Percentiles rank a stretch among this genome's conserved stretches.
Conservation (phyloP, 64 coral and sea anemone species). For the Hydrozoanthus tunicans region DNA sequence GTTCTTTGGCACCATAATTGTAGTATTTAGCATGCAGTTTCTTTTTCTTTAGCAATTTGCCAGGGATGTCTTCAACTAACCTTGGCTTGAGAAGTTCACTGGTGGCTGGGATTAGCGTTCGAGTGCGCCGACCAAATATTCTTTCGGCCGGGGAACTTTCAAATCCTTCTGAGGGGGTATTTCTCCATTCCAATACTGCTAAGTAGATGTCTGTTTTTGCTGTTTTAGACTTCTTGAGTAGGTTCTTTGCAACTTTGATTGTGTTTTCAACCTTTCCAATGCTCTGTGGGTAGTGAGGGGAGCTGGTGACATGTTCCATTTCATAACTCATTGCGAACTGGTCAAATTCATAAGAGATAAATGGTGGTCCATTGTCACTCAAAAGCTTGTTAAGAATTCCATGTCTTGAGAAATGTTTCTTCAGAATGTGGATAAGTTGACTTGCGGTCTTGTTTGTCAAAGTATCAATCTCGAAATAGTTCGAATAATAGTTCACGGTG, state of each 20-base stretch:
- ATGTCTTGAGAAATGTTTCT: too few species aligned
- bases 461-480: too few species aligned
- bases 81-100: constrained; percentile 1
- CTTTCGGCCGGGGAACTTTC: constrained; percentile 19
- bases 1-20: too few species aligned
- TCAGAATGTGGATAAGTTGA: too few species aligned
- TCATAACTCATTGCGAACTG: too few species aligned
- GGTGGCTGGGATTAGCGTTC: not conserved
- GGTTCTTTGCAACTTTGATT: not conserved
- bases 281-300: constrained; percentile 19
- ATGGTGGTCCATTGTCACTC: too few species aligned
- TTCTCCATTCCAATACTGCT: not conserved
- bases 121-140: too few species aligned
- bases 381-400: too few species aligned
- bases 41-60: not conserved
- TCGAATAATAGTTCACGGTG: too few species aligned
- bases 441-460: too few species aligned
- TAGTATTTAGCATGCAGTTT: not conserved
- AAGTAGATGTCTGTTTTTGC: too few species aligned
- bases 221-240: not conserved
- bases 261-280: constrained; percentile 4
- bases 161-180: not conserved
- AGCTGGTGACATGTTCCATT: too few species aligned
- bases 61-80: not conserved
- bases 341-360: not conserved